Evolutionary conservation across 2,888 invertebrate species (phyloP), one percentile per base, ranked within the genome.

Genomic region (Tridacna gigas): DNA sequence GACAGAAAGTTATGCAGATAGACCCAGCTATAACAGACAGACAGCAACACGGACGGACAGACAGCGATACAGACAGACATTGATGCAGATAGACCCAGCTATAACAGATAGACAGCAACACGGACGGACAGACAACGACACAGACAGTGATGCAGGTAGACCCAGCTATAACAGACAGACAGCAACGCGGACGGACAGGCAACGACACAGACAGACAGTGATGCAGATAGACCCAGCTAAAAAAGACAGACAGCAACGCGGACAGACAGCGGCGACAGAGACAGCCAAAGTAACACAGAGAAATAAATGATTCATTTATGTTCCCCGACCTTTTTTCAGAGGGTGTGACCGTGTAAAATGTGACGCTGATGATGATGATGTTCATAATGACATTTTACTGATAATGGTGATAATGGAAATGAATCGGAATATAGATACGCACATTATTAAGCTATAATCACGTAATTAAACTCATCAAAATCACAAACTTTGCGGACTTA

Each of bases 111-210:
- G 37, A 37, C 37, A 37, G 37, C 3, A 37, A 37, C 37, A n/a
- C n/a, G n/a, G n/a, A n/a, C n/a, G n/a, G n/a, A n/a, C n/a, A n/a
- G n/a, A n/a, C n/a, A n/a, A n/a, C n/a, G n/a, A n/a, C n/a, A 37
- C 37, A 37, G 37, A 37, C 37, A 37, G 37, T 37, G 37, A 37
- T 37, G 56, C 18, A 56, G n/a, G 9, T 56, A 56, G 56, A 56
- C 56, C 56, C 56, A 56, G 56, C 56, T 56, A 56, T 56, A 56
- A 56, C 56, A 56, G 56, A 56, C 9, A 56, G 56, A 56, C 56
- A 56, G 56, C 56, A n/a, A 56, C n/a, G 56, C n/a, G 9, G 56
- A 56, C 56, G 9, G 2, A 56, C 56, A 56, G 56, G 9, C 56
- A 56, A 9, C 9, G 56, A 56, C 56, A 56, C 2, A 56, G 56